These are phyloP conservation scores for Cybosia mesomella DNA, from an alignment of 2,888 invertebrate genomes.

Conservation along the genomic window DNA sequence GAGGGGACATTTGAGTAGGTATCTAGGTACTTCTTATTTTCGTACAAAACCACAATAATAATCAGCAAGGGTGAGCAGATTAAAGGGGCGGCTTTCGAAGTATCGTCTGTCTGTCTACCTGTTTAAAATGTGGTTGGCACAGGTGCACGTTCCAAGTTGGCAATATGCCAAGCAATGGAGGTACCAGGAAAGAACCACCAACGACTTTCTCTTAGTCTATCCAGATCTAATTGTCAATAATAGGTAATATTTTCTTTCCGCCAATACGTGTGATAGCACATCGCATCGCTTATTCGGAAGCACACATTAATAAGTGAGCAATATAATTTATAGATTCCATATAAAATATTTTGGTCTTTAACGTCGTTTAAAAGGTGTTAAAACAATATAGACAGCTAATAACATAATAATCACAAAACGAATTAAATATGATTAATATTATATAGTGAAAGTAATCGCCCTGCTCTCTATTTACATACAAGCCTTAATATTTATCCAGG, in stretches of 20 bases:
- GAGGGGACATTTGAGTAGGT: too few relatives aligned
- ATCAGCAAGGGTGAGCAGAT: too few relatives aligned
- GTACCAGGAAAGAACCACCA: slow-evolving; percentile 32
- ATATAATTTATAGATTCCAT: too few relatives aligned
- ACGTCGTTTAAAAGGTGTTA: slow-evolving; percentile 10
- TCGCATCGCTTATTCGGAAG: too few relatives aligned
- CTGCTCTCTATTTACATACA: slow-evolving; percentile 28
- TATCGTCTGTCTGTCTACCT: slow-evolving; percentile 13
- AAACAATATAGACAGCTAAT: slow-evolving; percentile 19
- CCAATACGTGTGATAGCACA: too few relatives aligned
- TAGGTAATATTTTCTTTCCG: too few relatives aligned
- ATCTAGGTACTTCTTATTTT: too few relatives aligned
- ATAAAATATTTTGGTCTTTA: neutral
- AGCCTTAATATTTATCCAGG: slow-evolving; percentile 30
- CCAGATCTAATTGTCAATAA: neutral
- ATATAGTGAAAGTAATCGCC: slow-evolving; percentile 42
- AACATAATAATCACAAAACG: slow-evolving; percentile 35
- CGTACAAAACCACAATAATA: too few relatives aligned
- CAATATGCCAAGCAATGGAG: slow-evolving; percentile 34
- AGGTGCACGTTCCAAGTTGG: slow-evolving; percentile 40
- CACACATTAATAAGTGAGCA: too few relatives aligned
- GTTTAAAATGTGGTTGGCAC: slow-evolving; percentile 28
- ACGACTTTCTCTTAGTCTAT: neutral
- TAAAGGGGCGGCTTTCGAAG: neutral
- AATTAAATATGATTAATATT: slow-evolving; percentile 36